Percentiles rank a stretch among this genome's conserved stretches.
phyloP scores from a whole-genome alignment of 2,888 invertebrate genomes.

The Amblyjoppa fuscipennis region DNA sequence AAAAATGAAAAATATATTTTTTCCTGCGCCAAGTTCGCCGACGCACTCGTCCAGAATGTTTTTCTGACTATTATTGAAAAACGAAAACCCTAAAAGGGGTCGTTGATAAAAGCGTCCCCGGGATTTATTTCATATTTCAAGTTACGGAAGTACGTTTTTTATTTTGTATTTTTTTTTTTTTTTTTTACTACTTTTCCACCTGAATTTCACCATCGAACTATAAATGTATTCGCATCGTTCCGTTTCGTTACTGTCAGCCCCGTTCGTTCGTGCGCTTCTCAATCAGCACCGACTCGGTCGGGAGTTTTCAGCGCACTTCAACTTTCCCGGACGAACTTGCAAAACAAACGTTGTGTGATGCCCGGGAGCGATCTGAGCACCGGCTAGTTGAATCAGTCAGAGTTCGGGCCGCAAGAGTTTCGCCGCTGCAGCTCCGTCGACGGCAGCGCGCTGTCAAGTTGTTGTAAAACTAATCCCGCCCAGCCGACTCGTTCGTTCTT shows the following conservation, averaged over 20 bases:
- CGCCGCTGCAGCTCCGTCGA: background rate
- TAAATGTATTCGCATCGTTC: background rate
- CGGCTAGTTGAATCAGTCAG: constrained; percentile 15
- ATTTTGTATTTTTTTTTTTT: too few relatives aligned
- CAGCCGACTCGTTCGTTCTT: background rate
- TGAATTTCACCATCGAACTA: background rate
- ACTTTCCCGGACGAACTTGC: background rate
- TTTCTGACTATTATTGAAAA: background rate
- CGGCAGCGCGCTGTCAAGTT: constrained; percentile 2
- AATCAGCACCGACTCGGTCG: background rate
- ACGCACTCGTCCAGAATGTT: background rate
- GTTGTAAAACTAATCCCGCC: constrained; percentile 27
- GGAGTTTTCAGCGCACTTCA: constrained; percentile 11
- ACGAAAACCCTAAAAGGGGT: background rate
- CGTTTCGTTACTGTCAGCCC: background rate
- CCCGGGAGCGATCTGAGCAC: constrained; percentile 18
- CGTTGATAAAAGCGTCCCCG: background rate
- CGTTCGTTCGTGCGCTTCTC: background rate
- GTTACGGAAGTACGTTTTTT: background rate
- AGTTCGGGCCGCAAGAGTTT: constrained; percentile 13
- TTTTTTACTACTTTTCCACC: background rate
- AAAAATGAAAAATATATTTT: background rate
- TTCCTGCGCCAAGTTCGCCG: background rate
- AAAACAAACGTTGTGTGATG: constrained; percentile 34
- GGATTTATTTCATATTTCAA: background rate